These are phyloP conservation scores for Lithobates sylvaticus DNA, from an alignment of 2,797 vertebrate species.

Conservation along the genomic window DNA sequence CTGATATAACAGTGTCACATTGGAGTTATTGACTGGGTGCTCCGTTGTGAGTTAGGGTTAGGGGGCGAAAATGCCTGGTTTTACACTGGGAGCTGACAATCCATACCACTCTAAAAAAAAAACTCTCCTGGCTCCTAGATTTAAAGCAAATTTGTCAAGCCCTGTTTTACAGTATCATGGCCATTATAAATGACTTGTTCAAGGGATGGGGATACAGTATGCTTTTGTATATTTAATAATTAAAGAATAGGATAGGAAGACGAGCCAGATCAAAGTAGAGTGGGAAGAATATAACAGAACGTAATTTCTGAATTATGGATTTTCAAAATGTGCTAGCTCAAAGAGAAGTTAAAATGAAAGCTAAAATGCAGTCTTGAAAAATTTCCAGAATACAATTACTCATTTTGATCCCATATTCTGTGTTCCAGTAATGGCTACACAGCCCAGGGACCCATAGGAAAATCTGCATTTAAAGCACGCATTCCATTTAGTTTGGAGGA, in stretches of 20 bases:
- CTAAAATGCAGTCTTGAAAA: conserved; percentile 21
- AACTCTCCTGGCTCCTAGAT: too few species aligned
- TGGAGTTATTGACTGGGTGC: too few species aligned
- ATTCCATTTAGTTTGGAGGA: conserved; percentile 2
- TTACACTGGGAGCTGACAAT: too few species aligned
- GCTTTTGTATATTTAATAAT: neutral
- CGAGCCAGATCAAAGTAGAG: neutral
- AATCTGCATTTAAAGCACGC: conserved; percentile 22
- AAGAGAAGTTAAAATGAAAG: neutral
- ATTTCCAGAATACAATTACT: conserved; percentile 21
- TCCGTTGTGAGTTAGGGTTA: too few species aligned
- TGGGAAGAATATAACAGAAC: neutral
- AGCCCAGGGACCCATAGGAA: conserved; percentile 13
- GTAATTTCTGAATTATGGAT: neutral
- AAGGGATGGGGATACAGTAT: too few species aligned
- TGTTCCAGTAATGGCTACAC: conserved; percentile 14
- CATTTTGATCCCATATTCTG: conserved; percentile 10
- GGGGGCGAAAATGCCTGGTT: too few species aligned
- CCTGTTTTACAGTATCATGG: too few species aligned
- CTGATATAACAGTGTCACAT: too few species aligned
- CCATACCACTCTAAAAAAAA: too few species aligned
- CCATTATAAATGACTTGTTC: too few species aligned
- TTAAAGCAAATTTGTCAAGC: too few species aligned
- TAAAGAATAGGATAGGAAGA: neutral
- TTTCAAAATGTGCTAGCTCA: neutral